Percentiles rank a stretch among this genome's conserved stretches.
phyloP scores from a whole-genome alignment of 1,140 invertebrate genomes.

The Glossosoma conforme region DNA sequence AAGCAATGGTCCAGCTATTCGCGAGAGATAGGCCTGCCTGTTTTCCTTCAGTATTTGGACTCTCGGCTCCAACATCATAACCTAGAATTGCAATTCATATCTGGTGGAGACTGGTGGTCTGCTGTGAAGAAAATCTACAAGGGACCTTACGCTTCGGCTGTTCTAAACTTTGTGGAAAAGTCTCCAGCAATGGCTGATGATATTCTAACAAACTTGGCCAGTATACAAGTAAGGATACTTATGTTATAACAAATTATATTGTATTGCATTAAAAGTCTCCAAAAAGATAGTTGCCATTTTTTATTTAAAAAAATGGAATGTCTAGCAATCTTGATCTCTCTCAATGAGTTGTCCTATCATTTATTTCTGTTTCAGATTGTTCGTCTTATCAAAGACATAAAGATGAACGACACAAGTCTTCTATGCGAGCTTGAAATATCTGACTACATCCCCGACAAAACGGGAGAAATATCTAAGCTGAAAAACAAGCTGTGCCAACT shows the following conservation, averaged over 20 bases:
- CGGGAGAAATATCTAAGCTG: slow-evolving; percentile 33
- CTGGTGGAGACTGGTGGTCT: slow-evolving; percentile 43
- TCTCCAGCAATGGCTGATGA: slow-evolving; percentile 39
- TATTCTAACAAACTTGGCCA: slow-evolving; percentile 39
- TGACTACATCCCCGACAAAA: slow-evolving; percentile 41
- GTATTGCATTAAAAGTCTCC: too few relatives aligned
- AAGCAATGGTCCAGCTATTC: slow-evolving; percentile 30
- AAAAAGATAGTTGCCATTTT: too few relatives aligned
- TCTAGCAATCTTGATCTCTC: not conserved
- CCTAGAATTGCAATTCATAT: slow-evolving; percentile 38
- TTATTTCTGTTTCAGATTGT: slow-evolving; percentile 35
- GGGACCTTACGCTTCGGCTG: slow-evolving; percentile 33
- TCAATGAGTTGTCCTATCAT: not conserved
- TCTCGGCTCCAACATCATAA: slow-evolving; percentile 37
- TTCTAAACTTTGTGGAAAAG: slow-evolving; percentile 38
- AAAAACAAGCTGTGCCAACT: slow-evolving; percentile 35
- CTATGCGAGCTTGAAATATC: slow-evolving; percentile 39
- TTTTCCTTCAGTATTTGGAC: slow-evolving; percentile 43
- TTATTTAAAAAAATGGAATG: too few relatives aligned
- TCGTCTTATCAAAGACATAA: slow-evolving; percentile 40
- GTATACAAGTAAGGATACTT: slow-evolving; percentile 45
- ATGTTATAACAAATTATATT: too few relatives aligned
- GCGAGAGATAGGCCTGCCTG: slow-evolving; percentile 37
- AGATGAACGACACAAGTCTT: slow-evolving; percentile 36
- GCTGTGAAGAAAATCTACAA: slow-evolving; percentile 36